Conservation (phyloP, 1,140 invertebrate species). For the Solen grandis region DNA sequence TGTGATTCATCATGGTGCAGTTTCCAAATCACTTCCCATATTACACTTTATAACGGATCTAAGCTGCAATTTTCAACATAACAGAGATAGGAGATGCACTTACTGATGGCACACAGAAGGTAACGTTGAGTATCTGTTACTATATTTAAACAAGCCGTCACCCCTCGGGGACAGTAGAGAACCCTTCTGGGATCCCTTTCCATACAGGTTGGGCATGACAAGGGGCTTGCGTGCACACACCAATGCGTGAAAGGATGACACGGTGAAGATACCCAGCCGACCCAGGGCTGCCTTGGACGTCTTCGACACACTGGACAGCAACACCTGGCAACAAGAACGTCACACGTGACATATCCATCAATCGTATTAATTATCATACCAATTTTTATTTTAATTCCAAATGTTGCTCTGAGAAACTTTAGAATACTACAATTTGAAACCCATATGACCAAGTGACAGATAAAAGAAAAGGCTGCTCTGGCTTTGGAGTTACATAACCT, state of each 20-base stretch:
- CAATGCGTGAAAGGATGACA: slow-evolving; percentile 98
- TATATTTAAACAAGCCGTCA: slow-evolving; percentile 65
- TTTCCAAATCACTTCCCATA: background rate
- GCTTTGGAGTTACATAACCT: too few species aligned
- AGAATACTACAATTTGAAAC: too few species aligned
- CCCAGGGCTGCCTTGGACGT: slow-evolving; percentile 97
- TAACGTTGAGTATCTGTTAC: slow-evolving; percentile 49
- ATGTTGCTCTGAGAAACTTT: too few species aligned
- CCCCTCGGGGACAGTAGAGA: slow-evolving; percentile 74
- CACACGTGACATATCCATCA: too few species aligned
- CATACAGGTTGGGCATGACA: slow-evolving; percentile 73
- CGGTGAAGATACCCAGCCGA: slow-evolving; percentile 97
- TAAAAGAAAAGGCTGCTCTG: too few species aligned
- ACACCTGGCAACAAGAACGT: slow-evolving; percentile 88
- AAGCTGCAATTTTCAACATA: background rate
- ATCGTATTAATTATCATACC: too few species aligned
- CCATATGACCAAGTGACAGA: too few species aligned
- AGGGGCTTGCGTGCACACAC: slow-evolving; percentile 90
- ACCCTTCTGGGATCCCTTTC: slow-evolving; percentile 70
- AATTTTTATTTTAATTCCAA: too few species aligned
- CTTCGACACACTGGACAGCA: slow-evolving; percentile 96
- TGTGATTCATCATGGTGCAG: too few species aligned
- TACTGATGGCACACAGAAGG: slow-evolving; percentile 8
- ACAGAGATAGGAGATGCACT: background rate
- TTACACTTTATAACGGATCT: background rate